phyloP scores from a whole-genome alignment of 2,888 invertebrate genomes.

The Ditula angustiorana region DNA sequence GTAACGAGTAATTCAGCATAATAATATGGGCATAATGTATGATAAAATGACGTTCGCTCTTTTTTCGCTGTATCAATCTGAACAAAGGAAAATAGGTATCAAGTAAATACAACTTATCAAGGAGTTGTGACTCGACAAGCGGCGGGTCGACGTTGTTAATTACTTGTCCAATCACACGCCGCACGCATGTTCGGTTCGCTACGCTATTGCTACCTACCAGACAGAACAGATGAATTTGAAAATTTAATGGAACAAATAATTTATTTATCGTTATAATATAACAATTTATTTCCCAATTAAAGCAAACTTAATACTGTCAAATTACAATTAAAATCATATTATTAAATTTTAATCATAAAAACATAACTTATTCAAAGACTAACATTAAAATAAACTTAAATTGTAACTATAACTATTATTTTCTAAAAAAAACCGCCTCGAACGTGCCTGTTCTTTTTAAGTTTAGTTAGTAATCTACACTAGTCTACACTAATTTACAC shows the following conservation, averaged over 20 bases:
- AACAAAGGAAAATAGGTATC: slow-evolving; percentile 11
- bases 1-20: background rate
- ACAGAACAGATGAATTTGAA: background rate
- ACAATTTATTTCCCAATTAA: too few species aligned
- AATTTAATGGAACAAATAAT: background rate
- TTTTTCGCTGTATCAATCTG: background rate
- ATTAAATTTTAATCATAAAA: too few species aligned
- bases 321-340: too few species aligned
- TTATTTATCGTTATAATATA: too few species aligned
- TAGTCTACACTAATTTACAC: too few species aligned
- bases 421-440: too few species aligned
- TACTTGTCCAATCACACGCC: slow-evolving; percentile 16
- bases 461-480: too few species aligned
- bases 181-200: slow-evolving; percentile 6
- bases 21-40: background rate
- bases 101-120: slow-evolving; percentile 12
- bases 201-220: background rate
- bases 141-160: slow-evolving; percentile 7
- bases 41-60: background rate
- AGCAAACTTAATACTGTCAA: too few species aligned
- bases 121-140: slow-evolving; percentile 10
- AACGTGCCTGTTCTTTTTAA: too few species aligned
- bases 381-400: too few species aligned
- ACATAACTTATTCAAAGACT: too few species aligned
- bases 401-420: too few species aligned